phyloP scores from a whole-genome alignment of 2,888 invertebrate species.

The Lypha dubia region DNA sequence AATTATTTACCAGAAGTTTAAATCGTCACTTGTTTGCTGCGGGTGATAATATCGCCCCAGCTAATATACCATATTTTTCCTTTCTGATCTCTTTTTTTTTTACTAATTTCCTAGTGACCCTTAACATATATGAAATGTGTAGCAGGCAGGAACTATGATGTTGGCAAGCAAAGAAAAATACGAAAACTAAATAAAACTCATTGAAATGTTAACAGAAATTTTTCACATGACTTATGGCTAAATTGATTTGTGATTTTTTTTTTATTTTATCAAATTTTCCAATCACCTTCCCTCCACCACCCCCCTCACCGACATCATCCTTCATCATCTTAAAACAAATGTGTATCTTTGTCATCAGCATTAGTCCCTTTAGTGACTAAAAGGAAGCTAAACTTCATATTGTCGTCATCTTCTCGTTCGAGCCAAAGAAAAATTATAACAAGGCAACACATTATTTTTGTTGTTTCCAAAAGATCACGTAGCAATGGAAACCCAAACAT shows the following conservation, averaged over 20 bases:
- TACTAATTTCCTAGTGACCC: constrained; percentile 35
- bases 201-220: constrained; percentile 64
- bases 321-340: background rate
- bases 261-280: no score
- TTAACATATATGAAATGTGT: background rate
- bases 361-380: background rate
- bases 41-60: background rate
- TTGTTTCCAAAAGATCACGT: constrained; percentile 63
- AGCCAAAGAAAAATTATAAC: constrained; percentile 28
- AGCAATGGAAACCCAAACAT: constrained; percentile 52
- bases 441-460: constrained; percentile 44
- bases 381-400: constrained; percentile 3
- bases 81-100: background rate
- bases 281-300: background rate
- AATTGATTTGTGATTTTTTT: constrained; percentile 70
- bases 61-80: background rate
- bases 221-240: constrained; percentile 68
- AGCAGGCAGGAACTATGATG: constrained; percentile 32
- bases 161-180: constrained; percentile 36
- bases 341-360: background rate
- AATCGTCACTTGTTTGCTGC: background rate
- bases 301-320: background rate
- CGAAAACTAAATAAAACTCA: constrained; percentile 57
- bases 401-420: constrained; percentile 25
- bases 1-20: background rate